Percentiles rank a stretch among this genome's conserved stretches.
These are phyloP conservation scores for Blastomussa wellsi DNA, from an alignment of 92 coral and sea anemone genomes.

Conservation along the genomic window DNA sequence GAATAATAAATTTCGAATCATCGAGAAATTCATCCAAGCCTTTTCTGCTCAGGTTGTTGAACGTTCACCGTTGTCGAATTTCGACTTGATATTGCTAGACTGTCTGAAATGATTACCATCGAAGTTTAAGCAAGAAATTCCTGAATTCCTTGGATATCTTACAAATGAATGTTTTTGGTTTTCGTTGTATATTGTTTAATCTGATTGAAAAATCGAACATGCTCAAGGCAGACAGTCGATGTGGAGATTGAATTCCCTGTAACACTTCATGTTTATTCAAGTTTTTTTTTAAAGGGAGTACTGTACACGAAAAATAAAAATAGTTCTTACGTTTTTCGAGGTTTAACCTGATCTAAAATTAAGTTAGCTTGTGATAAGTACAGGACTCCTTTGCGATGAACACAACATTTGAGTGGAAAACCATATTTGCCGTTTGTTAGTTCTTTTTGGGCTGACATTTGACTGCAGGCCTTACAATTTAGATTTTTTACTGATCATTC, in stretches of 20 bases:
- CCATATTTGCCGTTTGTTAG: neutral
- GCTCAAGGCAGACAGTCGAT: neutral
- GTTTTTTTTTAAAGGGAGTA: neutral
- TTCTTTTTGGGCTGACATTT: neutral
- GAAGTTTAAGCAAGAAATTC: neutral
- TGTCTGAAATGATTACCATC: slow-evolving; percentile 3
- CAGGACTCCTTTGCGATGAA: neutral
- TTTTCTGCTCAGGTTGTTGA: neutral
- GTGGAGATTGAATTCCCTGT: neutral
- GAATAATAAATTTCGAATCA: slow-evolving; percentile 19
- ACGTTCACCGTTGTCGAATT: neutral
- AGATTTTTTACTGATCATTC: neutral
- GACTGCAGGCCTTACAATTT: neutral
- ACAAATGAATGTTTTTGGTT: slow-evolving; percentile 13
- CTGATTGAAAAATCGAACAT: slow-evolving; percentile 19
- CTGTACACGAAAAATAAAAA: slow-evolving; percentile 1
- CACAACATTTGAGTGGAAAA: neutral
- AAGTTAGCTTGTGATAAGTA: neutral
- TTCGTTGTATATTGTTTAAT: slow-evolving; percentile 7
- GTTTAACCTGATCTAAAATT: neutral
- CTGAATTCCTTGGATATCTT: neutral
- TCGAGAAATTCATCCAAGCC: neutral
- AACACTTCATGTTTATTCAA: neutral
- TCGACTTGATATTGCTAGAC: slow-evolving; percentile 13
- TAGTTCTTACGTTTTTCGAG: neutral